Evolutionary conservation across 1,140 invertebrate genomes (phyloP), one percentile per base, ranked within the genome.

Genomic region (Atta colombica): DNA sequence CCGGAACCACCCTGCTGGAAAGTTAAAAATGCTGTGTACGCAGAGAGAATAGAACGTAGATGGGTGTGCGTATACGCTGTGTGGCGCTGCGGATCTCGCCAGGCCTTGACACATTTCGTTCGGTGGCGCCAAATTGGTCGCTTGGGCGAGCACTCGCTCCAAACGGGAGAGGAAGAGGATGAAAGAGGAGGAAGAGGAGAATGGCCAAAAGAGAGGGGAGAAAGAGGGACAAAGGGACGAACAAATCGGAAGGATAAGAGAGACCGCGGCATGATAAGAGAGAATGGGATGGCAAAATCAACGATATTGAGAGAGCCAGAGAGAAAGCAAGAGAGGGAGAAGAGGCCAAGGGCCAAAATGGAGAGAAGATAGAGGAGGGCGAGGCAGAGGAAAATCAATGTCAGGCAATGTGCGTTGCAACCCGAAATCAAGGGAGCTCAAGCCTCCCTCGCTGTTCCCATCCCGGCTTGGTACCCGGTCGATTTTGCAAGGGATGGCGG

Each of bases 41-140:
- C 28, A 12, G 58, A 31, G 55, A 49, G 55, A 25, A 77, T 31
- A 25, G 28, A 45, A 49, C n/a, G 51, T 25, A 25, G 25, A 28
- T 45, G 80, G 35, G 65, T 78, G 39, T 87, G 72, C 28, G 69
- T 86, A 55, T 53, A 51, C 86, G 80, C n/a, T 63, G 68, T 58
- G 77, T 31, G 74, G 51, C 68, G 71, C 84, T 55, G 84, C 77
- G 89, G 77, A 88, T 91, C 49, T 71, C 87, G 86, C 72, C 89
- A 92, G 91, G 90, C 94, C 94, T 94, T 95, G 94, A 95, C 94
- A 94, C 93, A 94, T 93, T 94, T 94, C 87, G 85, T 86, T 88
- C 77, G 88, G 77, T 92, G 93, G 93, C 94, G 94, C 92, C 93
- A 94, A 94, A 94, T 93, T 92, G 93, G 91, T 92, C 92, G 92